These are phyloP conservation scores for Urocolius indicus DNA, from an alignment of 2,113 vertebrate genomes.

Conservation along the genomic window DNA sequence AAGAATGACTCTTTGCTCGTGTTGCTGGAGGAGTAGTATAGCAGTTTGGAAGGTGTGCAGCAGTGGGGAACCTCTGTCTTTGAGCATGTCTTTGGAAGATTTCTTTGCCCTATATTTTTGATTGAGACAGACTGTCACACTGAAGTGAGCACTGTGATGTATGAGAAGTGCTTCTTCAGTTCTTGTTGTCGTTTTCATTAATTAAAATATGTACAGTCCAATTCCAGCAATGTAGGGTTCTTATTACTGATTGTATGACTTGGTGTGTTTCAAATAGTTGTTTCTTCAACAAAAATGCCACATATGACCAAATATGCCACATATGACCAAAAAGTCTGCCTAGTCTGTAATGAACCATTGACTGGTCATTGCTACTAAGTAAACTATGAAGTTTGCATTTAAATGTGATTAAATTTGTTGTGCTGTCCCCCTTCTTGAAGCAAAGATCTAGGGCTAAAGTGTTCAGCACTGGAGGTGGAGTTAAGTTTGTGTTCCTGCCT, in stretches of 20 bases:
- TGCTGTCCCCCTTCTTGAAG: fast-evolving
- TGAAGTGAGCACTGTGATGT: neutral
- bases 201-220: neutral
- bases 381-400: neutral
- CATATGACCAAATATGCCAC: neutral
- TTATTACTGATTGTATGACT: neutral
- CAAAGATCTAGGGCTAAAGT: neutral
- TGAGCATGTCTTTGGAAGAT: neutral
- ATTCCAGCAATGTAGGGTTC: neutral
- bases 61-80: neutral
- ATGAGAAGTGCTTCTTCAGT: neutral
- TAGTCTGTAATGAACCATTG: neutral
- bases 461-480: neutral
- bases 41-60: neutral
- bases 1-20: neutral
- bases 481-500: neutral
- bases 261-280: neutral
- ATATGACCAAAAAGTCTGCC: neutral
- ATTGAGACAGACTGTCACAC: neutral
- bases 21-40: neutral
- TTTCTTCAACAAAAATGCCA: neutral
- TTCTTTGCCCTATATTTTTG: neutral
- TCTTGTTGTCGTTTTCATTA: neutral
- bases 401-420: neutral
- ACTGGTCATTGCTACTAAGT: neutral